Base-by-base conservation (phyloP, 2,888 invertebrate genomes). In the Pachliopta kotzebuea region DNA sequence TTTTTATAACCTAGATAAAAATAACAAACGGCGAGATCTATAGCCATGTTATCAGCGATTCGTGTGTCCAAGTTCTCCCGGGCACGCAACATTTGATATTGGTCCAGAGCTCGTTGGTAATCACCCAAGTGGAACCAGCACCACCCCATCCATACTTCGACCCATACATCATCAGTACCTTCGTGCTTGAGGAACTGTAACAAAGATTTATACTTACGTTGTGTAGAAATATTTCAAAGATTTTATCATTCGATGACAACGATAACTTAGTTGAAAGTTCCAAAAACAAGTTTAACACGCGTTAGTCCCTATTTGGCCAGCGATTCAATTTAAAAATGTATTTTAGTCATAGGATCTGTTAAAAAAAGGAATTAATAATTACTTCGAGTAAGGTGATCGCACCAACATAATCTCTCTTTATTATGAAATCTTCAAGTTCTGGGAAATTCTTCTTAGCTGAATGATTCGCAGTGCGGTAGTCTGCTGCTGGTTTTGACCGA, bases 101-200 rank as follows among this genome's bases (percentile, higher is more conserved):
- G 93, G 69, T 95, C 93, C 74, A 97, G 88, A 0, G 98, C 94
- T 74, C 94, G 94, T 75, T 96, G 95, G 87, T 98, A 98, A 80
- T 99, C 98, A 3, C 98, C 99, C 67, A 98, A 92, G 85, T 99
- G 99, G 87, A 99, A 99, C 76, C 96, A 95, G 84, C 98, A 98
- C 88, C 98, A 99, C 0, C 97, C 99, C 68, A 97, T 94, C 99
- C 99, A 99, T 72, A 96, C 90, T 61, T 96, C 95, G 20, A 86
- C 78, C 85, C 92, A 90, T 1, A 84, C 78, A 2, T 85, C 84
- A 0, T 74, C 71, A 70, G 85, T 88, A 50, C 90, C 89, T 52
- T 88, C 87, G 66, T 89, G 82, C 61, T 86, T 85, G 2, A 90
- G 73, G 68, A 91, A 90, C 91, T 90, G 68, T 18, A 29, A 57